These are phyloP conservation scores for Solenodon paradoxus DNA, from an alignment of 2,113 vertebrate genomes.

Conservation along the genomic window DNA sequence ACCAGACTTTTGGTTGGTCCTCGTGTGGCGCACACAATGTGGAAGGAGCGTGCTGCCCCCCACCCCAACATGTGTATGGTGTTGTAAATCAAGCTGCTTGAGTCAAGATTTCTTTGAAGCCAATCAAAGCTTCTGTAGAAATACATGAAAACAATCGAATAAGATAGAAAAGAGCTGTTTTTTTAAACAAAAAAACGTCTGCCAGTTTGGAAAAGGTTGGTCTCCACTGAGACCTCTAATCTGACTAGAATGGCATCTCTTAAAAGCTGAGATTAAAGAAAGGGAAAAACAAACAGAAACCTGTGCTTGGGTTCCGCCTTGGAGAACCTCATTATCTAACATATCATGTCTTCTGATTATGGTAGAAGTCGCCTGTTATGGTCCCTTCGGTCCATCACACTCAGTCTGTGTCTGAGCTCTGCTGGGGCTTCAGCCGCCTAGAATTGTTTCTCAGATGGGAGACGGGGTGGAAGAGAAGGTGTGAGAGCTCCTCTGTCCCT, in stretches of 20 bases:
- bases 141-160: background rate
- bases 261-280: background rate
- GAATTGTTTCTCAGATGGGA: background rate
- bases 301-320: background rate
- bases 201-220: background rate
- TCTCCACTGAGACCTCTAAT: background rate
- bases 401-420: background rate
- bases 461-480: background rate
- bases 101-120: background rate
- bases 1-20: background rate
- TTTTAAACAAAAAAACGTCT: background rate
- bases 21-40: too few relatives aligned
- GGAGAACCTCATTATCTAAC: rapidly evolving
- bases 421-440: background rate
- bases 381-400: rapidly evolving
- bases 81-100: background rate
- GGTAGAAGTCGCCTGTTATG: rapidly evolving
- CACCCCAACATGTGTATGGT: too few relatives aligned
- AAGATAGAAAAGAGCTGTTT: background rate
- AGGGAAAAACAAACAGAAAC: rapidly evolving
- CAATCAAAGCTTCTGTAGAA: background rate
- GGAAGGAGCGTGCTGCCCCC: too few relatives aligned
- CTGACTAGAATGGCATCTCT: background rate
- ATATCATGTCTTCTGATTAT: rapidly evolving
- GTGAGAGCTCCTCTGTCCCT: rapidly evolving